phyloP scores from a whole-genome alignment of 2,888 invertebrate species.

The Stenodema calcarata region DNA sequence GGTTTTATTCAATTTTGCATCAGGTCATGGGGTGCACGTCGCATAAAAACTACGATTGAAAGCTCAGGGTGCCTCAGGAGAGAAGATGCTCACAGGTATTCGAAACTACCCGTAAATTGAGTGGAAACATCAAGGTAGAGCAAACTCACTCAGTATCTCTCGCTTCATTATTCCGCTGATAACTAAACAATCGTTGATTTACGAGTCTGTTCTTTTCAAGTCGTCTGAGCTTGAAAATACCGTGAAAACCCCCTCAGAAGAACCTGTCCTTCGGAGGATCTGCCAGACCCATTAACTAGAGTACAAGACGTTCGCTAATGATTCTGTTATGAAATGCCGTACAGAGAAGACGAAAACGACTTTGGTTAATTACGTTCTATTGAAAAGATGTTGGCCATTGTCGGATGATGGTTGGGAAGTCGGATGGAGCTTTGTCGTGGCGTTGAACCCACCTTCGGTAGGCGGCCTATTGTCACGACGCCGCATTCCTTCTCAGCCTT shows the following conservation, averaged over 20 bases:
- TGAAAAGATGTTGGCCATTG: background rate
- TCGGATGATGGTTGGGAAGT: background rate
- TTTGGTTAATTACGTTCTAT: background rate
- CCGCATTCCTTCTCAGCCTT: background rate
- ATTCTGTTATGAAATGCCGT: background rate
- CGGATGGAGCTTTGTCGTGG: background rate
- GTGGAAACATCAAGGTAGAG: no score
- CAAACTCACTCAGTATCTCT: no score
- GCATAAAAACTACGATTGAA: no score
- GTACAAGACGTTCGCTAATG: background rate
- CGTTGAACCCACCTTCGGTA: background rate
- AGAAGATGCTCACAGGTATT: no score
- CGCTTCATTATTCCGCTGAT: background rate
- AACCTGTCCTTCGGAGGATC: background rate
- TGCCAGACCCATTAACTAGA: background rate
- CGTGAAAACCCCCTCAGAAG: background rate
- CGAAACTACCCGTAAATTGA: no score
- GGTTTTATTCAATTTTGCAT: no score
- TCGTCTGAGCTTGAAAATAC: background rate
- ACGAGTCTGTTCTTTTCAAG: background rate
- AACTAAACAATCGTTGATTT: background rate
- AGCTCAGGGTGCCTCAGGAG: no score
- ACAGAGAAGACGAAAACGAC: background rate
- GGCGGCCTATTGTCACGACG: background rate
- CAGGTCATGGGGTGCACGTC: no score